phyloP scores from a whole-genome alignment of 1,140 invertebrate species.

The Ruditapes philippinarum region DNA sequence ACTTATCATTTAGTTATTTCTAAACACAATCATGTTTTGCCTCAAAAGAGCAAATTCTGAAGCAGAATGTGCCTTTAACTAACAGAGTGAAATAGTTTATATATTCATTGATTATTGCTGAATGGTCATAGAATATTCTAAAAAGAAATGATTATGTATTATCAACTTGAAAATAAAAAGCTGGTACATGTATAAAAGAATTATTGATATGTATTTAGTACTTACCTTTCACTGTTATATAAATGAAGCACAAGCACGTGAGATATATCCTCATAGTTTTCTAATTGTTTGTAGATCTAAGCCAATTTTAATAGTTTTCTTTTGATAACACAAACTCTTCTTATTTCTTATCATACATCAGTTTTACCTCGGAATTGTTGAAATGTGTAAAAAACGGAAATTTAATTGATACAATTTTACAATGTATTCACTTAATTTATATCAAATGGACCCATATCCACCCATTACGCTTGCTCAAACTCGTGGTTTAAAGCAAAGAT shows the following conservation, averaged over 20 bases:
- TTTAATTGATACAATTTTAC: too few relatives aligned
- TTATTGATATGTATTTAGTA: background rate
- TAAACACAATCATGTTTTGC: background rate
- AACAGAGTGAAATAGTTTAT: background rate
- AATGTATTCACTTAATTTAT: background rate
- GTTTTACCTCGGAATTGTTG: background rate
- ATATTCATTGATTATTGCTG: background rate
- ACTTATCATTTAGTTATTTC: background rate
- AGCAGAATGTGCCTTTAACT: background rate
- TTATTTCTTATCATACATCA: too few relatives aligned
- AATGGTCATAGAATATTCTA: background rate
- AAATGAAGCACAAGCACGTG: background rate
- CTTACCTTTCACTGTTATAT: background rate
- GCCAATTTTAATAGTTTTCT: too few relatives aligned
- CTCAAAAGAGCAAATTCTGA: too few relatives aligned
- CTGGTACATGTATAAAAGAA: background rate
- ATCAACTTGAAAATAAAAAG: background rate
- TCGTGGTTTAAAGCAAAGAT: background rate
- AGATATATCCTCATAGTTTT: slow-evolving; percentile 3
- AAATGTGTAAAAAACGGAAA: background rate
- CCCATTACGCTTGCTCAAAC: slow-evolving; percentile 13
- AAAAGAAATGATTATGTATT: background rate
- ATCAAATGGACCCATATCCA: background rate
- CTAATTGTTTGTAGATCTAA: too few relatives aligned
- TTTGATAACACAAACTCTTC: too few relatives aligned